Conservation (phyloP, 2,888 invertebrate genomes). For the Argyresthia albistria region DNA sequence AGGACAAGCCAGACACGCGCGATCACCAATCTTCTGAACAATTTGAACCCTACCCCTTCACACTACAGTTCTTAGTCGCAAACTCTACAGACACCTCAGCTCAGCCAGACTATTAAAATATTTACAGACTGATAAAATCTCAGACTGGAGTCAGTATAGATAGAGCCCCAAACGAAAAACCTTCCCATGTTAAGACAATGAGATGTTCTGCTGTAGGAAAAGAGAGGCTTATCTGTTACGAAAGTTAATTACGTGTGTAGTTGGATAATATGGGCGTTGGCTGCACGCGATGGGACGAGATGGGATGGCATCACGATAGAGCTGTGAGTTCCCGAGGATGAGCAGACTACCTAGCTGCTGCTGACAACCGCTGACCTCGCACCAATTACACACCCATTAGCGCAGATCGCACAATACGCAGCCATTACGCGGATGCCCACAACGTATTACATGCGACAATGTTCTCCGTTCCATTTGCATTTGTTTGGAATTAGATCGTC, state of each 20-base stretch:
- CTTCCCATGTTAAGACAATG: too few relatives aligned
- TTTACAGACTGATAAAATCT: slow-evolving; percentile 3
- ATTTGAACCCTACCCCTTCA: neutral
- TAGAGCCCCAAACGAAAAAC: too few relatives aligned
- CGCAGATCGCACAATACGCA: slow-evolving; percentile 49
- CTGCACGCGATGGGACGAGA: slow-evolving; percentile 16
- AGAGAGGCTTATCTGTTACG: slow-evolving; percentile 22
- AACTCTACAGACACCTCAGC: neutral
- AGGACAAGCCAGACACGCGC: slow-evolving; percentile 35
- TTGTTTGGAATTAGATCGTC: slow-evolving; percentile 58
- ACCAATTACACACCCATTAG: slow-evolving; percentile 62
- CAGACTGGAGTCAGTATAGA: neutral
- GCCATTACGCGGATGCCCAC: slow-evolving; percentile 59
- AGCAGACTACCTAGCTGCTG: neutral
- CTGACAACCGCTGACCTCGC: slow-evolving; percentile 43
- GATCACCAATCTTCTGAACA: neutral
- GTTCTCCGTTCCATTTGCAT: slow-evolving; percentile 54
- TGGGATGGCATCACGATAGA: neutral
- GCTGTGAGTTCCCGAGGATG: neutral
- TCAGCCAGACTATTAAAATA: slow-evolving; percentile 2
- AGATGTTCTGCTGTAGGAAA: neutral
- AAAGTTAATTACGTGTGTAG: slow-evolving; percentile 41
- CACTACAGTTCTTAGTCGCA: neutral
- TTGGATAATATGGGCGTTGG: slow-evolving; percentile 33
- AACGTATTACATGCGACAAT: slow-evolving; percentile 18